A percentile compares a stretch with the other conserved stretches of the same genome.
These are phyloP conservation scores for Steinernema carpocapsae DNA, from an alignment of 2,888 invertebrate species.

Conservation along the genomic window DNA sequence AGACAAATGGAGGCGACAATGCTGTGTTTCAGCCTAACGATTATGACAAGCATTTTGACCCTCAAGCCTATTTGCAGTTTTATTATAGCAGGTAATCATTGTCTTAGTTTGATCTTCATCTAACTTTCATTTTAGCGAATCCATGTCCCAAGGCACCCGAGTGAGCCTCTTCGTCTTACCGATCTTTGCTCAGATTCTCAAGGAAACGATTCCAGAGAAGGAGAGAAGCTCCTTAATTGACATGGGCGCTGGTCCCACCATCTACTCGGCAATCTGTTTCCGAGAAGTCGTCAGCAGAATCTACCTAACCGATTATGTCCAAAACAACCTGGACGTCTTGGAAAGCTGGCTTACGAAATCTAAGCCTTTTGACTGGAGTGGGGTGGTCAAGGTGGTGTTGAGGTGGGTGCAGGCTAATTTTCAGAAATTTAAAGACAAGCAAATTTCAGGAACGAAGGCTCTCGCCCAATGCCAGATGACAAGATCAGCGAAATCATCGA, in stretches of 20 bases:
- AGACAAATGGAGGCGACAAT: background rate
- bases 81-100: background rate
- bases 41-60: background rate
- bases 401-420: constrained; percentile 42
- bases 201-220: constrained; percentile 46
- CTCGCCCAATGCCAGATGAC: constrained; percentile 40
- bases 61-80: background rate
- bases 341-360: constrained; percentile 44
- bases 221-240: constrained; percentile 55
- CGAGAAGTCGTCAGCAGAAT: constrained; percentile 55
- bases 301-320: constrained; percentile 60
- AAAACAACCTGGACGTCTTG: constrained; percentile 57
- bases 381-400: constrained; percentile 57
- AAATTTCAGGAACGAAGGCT: constrained; percentile 53
- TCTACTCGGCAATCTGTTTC: constrained; percentile 65
- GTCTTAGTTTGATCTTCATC: too few relatives aligned
- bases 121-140: constrained; percentile 50
- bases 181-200: constrained; percentile 60
- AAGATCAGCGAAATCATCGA: constrained; percentile 46
- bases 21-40: background rate
- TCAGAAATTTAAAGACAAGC: background rate
- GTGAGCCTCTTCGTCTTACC: constrained; percentile 65
- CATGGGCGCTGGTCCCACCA: constrained; percentile 60
- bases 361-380: constrained; percentile 53
- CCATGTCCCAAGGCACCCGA: constrained; percentile 63